phyloP scores from a whole-genome alignment of 2,888 invertebrate species.

The Campoplex nolae region DNA sequence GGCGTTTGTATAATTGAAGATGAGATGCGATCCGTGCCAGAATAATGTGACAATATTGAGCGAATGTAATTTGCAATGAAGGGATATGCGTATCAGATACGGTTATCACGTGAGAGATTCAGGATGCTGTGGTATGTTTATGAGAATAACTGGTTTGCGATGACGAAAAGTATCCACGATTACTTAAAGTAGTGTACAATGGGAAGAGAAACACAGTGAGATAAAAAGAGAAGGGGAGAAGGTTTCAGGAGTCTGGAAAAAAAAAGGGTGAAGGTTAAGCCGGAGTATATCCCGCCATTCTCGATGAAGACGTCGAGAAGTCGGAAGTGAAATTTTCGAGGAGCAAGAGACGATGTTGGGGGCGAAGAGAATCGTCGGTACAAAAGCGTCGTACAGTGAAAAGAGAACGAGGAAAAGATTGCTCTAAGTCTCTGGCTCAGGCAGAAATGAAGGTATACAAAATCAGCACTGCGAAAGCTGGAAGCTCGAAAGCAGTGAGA shows the following conservation, averaged over 20 bases:
- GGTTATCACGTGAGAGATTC: neutral
- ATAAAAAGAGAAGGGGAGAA: neutral
- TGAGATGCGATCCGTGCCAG: neutral
- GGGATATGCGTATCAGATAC: neutral
- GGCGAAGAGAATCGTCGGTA: neutral
- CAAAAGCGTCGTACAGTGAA: conserved; percentile 23
- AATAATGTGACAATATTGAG: neutral
- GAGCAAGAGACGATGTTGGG: conserved; percentile 5
- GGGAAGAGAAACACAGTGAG: neutral
- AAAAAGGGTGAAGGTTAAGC: neutral
- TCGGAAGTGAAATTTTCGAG: conserved; percentile 38
- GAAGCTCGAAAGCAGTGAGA: conserved; percentile 29
- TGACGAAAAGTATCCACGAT: conserved; percentile 20
- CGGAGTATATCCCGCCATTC: neutral
- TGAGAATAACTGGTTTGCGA: conserved; percentile 11
- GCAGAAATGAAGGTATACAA: conserved; percentile 49
- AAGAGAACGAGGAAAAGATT: conserved; percentile 46
- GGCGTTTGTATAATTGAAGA: neutral
- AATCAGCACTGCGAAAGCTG: conserved; percentile 51
- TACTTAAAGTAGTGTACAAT: neutral
- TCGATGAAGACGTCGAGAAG: neutral
- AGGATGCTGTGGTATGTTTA: neutral
- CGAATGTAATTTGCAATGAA: neutral
- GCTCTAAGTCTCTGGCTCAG: conserved; percentile 24
- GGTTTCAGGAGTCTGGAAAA: neutral